A percentile compares a stretch with the other conserved stretches of the same genome.
Evolutionary conservation across 2,113 vertebrate genomes (phyloP).

Genomic region (Meriones unguiculatus): DNA sequence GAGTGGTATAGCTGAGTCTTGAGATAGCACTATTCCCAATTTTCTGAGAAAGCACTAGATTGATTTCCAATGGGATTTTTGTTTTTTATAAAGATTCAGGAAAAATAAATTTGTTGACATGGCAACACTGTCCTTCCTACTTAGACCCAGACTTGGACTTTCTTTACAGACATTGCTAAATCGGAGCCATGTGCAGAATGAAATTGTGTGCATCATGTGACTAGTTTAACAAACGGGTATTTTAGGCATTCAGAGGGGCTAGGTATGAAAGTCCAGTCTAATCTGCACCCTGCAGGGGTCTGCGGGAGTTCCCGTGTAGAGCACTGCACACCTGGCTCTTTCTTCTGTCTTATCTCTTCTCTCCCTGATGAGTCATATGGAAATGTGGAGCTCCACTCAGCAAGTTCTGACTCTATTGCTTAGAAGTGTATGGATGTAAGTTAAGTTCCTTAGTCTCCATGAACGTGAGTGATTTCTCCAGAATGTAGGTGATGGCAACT

Average conservation of each 20-base stretch:
- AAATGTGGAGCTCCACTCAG: not conserved
- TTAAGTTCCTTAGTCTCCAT: not conserved
- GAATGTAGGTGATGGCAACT: not conserved
- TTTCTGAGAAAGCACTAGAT: too few species aligned
- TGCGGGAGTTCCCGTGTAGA: not conserved
- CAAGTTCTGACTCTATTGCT: not conserved
- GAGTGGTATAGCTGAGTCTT: too few species aligned
- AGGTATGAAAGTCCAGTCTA: not conserved
- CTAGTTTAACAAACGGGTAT: not conserved
- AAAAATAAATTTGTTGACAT: conserved; percentile 48
- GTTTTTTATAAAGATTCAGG: conserved; percentile 7
- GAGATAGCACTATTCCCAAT: too few species aligned
- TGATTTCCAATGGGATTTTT: not conserved
- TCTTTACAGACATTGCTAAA: conserved; percentile 23
- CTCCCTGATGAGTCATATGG: not conserved
- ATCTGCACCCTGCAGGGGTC: not conserved
- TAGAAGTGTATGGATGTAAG: not conserved
- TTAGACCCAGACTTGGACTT: not conserved
- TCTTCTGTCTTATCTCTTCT: not conserved
- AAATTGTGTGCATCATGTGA: conserved; percentile 17
- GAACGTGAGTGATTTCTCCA: not conserved
- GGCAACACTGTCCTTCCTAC: not conserved
- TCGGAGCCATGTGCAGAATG: not conserved
- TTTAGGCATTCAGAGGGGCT: not conserved
- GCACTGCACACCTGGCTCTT: not conserved